A percentile compares a stretch with the other conserved stretches of the same genome.
Conservation (phyloP, 1,140 invertebrate species). For the Plutomurus gul region DNA sequence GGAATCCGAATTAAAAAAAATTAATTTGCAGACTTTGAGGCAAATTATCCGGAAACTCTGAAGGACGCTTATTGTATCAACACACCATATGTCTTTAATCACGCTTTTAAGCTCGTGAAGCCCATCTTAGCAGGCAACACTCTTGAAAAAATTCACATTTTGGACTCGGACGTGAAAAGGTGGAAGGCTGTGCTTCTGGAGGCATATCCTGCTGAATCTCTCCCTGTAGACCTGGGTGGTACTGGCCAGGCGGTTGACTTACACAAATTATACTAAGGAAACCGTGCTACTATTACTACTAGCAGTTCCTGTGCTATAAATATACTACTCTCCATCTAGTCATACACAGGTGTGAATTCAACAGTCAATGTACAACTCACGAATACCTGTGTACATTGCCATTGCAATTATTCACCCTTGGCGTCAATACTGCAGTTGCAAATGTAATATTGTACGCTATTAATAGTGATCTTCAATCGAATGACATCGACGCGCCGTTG, state of each 20-base stretch:
- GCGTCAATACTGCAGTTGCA: conserved; percentile 2
- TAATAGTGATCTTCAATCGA: conserved; percentile 8
- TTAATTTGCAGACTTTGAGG: conserved; percentile 41
- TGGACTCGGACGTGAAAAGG: background rate
- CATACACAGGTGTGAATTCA: background rate
- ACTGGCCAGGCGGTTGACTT: background rate
- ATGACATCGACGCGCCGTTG: background rate
- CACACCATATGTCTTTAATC: conserved; percentile 33
- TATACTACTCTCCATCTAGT: background rate
- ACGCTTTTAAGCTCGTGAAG: conserved; percentile 39
- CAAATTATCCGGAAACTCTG: conserved; percentile 33
- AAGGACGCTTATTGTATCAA: conserved; percentile 28
- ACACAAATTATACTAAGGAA: no score
- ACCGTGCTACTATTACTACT: background rate
- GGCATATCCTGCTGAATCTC: background rate
- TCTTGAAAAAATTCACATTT: conserved; percentile 35
- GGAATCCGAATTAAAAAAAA: no score
- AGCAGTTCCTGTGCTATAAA: background rate
- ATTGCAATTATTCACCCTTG: background rate
- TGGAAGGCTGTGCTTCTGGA: conserved; percentile 35
- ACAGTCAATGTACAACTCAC: background rate
- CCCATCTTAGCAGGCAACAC: conserved; percentile 31
- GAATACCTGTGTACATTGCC: background rate
- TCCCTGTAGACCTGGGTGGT: background rate
- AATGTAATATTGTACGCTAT: background rate